Conservation (phyloP, 2,888 invertebrate species). For the Zaprionus bogoriensis region DNA sequence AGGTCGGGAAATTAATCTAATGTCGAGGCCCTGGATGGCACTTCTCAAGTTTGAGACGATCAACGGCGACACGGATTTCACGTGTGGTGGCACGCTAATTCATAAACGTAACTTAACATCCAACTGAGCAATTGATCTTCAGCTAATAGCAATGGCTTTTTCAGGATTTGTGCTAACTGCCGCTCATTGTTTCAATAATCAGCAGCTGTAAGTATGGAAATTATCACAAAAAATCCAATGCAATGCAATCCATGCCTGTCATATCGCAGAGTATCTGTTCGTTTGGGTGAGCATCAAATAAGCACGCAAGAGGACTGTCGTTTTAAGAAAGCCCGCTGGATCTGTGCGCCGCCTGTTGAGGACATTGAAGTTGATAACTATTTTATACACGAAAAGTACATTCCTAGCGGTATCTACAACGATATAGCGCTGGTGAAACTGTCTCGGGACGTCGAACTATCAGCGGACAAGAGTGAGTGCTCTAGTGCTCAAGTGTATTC, state of each 20-base stretch:
- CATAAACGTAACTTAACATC: constrained; percentile 17
- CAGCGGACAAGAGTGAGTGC: neutral
- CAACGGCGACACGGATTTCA: neutral
- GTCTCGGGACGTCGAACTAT: neutral
- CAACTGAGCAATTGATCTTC: neutral
- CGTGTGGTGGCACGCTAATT: constrained; percentile 30
- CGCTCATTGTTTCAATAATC: constrained; percentile 24
- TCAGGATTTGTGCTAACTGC: constrained; percentile 38
- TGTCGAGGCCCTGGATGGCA: constrained; percentile 40
- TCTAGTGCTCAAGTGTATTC: too few relatives aligned
- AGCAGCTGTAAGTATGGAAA: constrained; percentile 24
- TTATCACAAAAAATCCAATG: too few relatives aligned
- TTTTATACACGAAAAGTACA: constrained; percentile 9
- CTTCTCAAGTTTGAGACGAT: neutral
- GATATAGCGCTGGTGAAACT: constrained; percentile 38
- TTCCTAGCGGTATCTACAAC: fast-evolving
- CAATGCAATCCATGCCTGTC: too few relatives aligned
- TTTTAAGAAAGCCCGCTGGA: fast-evolving
- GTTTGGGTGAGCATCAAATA: constrained; percentile 15
- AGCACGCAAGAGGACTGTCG: constrained; percentile 1
- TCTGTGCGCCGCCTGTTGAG: constrained; percentile 17
- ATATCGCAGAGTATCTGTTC: neutral
- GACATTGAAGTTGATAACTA: neutral
- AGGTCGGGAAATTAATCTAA: neutral
- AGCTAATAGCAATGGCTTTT: neutral